These are phyloP conservation scores for Popillia japonica DNA, from an alignment of 1,140 invertebrate species.

Conservation along the genomic window DNA sequence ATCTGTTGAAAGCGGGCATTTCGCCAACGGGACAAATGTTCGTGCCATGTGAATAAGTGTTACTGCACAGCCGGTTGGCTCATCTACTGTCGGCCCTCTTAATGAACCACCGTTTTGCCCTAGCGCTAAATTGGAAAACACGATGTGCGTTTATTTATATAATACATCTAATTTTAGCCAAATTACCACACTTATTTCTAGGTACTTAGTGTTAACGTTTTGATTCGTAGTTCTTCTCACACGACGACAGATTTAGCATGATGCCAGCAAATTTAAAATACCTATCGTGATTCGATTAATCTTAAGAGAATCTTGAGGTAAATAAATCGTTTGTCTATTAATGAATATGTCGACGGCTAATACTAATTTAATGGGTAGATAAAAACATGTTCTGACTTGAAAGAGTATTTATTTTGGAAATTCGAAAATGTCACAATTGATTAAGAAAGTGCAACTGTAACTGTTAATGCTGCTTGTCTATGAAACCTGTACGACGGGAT, in stretches of 20 bases:
- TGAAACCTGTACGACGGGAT: no score
- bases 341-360: background rate
- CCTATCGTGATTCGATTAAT: background rate
- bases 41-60: conserved; percentile 13
- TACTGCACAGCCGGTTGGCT: conserved; percentile 25
- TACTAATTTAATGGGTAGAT: background rate
- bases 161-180: conserved; percentile 7
- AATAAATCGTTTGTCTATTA: background rate
- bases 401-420: no score
- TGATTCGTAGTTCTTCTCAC: background rate
- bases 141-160: conserved; percentile 9
- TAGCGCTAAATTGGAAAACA: conserved; percentile 12
- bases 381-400: no score
- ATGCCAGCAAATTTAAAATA: background rate
- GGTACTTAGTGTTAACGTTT: conserved; percentile 1
- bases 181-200: background rate
- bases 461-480: no score
- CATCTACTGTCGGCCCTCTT: conserved; percentile 19
- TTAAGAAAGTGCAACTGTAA: no score
- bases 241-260: background rate
- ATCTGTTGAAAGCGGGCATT: background rate
- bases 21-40: conserved; percentile 12
- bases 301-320: background rate
- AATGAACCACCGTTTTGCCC: conserved; percentile 30
- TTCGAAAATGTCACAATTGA: no score